Conservation (phyloP, 1,140 invertebrate species). For the Drosophila takahashii region DNA sequence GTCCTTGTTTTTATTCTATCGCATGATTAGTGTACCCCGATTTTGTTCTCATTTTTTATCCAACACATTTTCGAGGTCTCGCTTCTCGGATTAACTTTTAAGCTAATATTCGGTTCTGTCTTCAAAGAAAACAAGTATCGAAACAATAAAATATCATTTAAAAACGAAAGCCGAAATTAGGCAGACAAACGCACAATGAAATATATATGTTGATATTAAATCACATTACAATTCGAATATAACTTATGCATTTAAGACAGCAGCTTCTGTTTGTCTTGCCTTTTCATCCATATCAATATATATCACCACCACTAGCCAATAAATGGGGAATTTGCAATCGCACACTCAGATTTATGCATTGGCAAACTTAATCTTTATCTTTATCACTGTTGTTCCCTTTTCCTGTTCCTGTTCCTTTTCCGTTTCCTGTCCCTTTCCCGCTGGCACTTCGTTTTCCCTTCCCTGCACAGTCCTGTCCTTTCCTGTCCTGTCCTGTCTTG, state of each 20-base stretch:
- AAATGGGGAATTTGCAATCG: background rate
- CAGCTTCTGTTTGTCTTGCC: background rate
- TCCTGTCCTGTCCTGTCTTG: conserved; percentile 6
- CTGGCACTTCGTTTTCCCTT: background rate
- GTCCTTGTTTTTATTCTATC: conserved; percentile 2
- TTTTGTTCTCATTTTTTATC: background rate
- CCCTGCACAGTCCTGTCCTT: background rate
- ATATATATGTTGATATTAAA: background rate
- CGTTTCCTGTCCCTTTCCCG: background rate
- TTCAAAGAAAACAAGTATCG: background rate
- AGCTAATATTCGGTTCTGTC: background rate
- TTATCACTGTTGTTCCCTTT: background rate
- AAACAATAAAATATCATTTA: background rate
- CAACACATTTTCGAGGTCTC: background rate
- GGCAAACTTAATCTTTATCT: background rate
- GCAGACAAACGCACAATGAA: background rate
- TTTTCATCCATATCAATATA: background rate
- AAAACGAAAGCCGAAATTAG: background rate
- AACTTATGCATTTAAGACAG: background rate
- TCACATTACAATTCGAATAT: background rate
- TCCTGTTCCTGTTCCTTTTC: no score
- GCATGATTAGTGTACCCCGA: background rate
- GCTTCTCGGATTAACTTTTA: background rate
- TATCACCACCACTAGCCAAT: background rate
- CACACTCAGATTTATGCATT: background rate